phyloP scores from a whole-genome alignment of 2,113 vertebrate genomes.

The Phylloscopus whistleri region DNA sequence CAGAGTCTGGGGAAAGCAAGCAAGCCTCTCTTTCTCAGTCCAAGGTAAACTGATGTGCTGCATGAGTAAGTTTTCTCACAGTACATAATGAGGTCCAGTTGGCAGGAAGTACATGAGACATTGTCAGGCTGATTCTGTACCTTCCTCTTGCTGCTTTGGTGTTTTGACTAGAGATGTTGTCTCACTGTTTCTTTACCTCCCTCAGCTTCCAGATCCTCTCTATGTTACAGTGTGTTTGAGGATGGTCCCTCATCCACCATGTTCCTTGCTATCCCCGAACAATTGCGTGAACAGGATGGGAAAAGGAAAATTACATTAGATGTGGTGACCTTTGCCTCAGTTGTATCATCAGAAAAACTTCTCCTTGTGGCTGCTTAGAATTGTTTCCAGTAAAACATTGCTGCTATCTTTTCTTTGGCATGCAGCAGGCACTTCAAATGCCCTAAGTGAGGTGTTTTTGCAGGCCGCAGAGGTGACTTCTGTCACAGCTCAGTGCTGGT shows the following conservation, averaged over 20 bases:
- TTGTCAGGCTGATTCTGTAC: background rate
- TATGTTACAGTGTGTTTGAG: fast-evolving
- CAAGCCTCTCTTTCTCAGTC: background rate
- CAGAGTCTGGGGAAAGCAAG: background rate
- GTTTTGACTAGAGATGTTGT: background rate
- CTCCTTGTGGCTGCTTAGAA: background rate
- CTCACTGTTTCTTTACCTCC: background rate
- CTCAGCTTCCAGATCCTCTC: background rate
- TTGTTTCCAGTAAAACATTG: background rate
- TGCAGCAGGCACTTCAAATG: background rate
- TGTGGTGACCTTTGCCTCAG: background rate
- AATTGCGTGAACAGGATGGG: background rate
- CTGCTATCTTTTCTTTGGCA: background rate
- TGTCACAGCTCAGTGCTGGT: background rate
- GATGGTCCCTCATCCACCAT: background rate
- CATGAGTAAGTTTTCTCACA: background rate
- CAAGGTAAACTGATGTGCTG: background rate
- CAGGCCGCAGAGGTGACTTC: background rate
- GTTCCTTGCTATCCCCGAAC: background rate
- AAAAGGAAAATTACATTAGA: background rate
- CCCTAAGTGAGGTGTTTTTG: background rate
- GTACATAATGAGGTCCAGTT: background rate
- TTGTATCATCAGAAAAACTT: background rate
- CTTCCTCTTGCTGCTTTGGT: background rate
- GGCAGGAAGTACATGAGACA: background rate